phyloP scores from a whole-genome alignment of 2,113 vertebrate genomes.

The Lepus europaeus region DNA sequence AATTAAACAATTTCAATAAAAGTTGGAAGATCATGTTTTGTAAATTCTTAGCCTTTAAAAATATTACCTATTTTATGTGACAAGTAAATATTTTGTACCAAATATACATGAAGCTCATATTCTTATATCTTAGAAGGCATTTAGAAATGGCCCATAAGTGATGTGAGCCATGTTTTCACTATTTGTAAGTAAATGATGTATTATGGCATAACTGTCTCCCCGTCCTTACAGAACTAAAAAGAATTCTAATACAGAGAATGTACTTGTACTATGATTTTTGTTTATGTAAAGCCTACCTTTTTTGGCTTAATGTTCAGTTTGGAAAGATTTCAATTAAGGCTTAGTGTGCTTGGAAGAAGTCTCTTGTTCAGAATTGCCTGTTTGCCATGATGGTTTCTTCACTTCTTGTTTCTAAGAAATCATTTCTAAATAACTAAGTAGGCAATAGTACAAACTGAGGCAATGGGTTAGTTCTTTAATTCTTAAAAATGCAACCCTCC shows the following conservation, averaged over 20 bases:
- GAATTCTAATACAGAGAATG: constrained; percentile 3
- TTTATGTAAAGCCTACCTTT: constrained; percentile 51
- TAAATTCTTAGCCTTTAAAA: background rate
- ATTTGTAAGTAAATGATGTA: constrained; percentile 15
- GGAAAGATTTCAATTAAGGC: constrained; percentile 38
- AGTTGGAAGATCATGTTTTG: background rate
- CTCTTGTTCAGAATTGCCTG: constrained; percentile 52
- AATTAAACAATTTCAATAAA: constrained; percentile 50
- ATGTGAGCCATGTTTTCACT: constrained; percentile 1
- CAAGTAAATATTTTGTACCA: constrained; percentile 12
- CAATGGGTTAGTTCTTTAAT: constrained; percentile 19
- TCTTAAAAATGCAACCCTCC: constrained; percentile 51
- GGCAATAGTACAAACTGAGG: background rate
- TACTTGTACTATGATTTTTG: constrained; percentile 14
- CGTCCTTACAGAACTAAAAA: constrained; percentile 41
- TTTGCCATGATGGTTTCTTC: constrained; percentile 6
- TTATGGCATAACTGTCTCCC: background rate
- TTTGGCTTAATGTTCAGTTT: constrained; percentile 33
- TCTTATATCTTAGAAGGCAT: constrained; percentile 20
- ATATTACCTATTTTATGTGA: background rate
- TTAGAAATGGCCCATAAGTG: constrained; percentile 22
- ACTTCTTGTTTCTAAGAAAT: constrained; percentile 64
- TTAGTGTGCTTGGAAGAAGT: constrained; percentile 49
- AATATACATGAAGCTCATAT: constrained; percentile 18
- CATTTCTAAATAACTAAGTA: constrained; percentile 70